Conservation (phyloP, 2,888 invertebrate species). For the Troides helena region DNA sequence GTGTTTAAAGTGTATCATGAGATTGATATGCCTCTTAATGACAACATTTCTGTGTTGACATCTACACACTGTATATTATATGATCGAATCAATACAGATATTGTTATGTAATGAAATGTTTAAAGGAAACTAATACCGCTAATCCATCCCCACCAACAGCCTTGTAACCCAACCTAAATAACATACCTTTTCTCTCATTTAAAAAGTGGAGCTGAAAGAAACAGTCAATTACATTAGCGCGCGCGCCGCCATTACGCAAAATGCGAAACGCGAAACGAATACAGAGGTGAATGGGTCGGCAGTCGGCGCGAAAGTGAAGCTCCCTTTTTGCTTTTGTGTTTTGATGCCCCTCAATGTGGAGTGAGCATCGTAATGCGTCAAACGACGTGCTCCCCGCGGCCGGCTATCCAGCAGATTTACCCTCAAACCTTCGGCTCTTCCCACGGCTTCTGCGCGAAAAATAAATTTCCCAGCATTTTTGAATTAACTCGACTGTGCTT, state of each 20-base stretch:
- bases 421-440: neutral
- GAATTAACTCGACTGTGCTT: no score
- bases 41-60: no score
- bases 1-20: no score
- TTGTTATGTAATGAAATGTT: neutral
- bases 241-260: slow-evolving; percentile 55
- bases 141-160: slow-evolving; percentile 13
- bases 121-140: no score
- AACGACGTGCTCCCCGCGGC: slow-evolving; percentile 7
- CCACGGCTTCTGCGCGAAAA: neutral
- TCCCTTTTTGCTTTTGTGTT: slow-evolving; percentile 26
- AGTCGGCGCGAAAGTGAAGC: slow-evolving; percentile 29
- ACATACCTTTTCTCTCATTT: slow-evolving; percentile 32
- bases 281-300: slow-evolving; percentile 19
- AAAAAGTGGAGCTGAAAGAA: slow-evolving; percentile 36
- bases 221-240: slow-evolving; percentile 71
- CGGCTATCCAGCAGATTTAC: neutral
- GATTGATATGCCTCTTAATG: no score
- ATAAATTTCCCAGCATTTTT: neutral
- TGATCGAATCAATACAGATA: slow-evolving; percentile 2
- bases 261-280: slow-evolving; percentile 42
- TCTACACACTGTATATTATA: neutral
- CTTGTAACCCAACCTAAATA: slow-evolving; percentile 31
- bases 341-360: slow-evolving; percentile 21
- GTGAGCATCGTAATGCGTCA: slow-evolving; percentile 16